phyloP scores from a whole-genome alignment of 1,140 invertebrate genomes.

The Eupristina koningsbergeri region DNA sequence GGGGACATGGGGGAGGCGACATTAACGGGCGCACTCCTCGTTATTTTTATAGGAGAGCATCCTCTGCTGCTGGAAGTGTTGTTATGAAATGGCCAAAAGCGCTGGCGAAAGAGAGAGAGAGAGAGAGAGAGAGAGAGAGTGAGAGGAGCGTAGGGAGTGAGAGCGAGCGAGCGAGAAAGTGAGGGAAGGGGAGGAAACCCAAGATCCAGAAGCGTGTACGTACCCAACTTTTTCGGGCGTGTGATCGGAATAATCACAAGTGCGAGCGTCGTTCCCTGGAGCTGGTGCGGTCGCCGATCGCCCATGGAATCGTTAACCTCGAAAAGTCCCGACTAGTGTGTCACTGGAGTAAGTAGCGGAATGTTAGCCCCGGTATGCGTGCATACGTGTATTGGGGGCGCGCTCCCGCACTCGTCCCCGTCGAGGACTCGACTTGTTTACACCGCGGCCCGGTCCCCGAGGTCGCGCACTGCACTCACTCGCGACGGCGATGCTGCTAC shows the following conservation, averaged over 20 bases:
- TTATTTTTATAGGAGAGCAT: background rate
- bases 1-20: background rate
- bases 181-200: no score
- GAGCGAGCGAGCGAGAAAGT: no score
- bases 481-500: background rate
- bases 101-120: no score
- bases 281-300: background rate
- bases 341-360: slow-evolving; percentile 36
- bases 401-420: background rate
- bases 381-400: background rate
- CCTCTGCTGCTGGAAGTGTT: background rate
- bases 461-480: background rate
- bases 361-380: background rate
- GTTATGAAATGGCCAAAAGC: background rate
- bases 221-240: slow-evolving; percentile 1
- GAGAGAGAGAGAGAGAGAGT: no score
- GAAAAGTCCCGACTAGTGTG: slow-evolving; percentile 46
- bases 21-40: background rate
- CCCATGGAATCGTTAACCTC: slow-evolving; percentile 46
- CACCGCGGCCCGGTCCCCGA: background rate
- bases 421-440: no score
- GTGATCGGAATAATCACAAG: background rate
- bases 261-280: background rate
- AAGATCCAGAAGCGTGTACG: background rate
- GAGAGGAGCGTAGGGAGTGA: no score